Percentiles rank a stretch among this genome's conserved stretches.
Conservation (phyloP, 2,113 vertebrate species). For the Urocitellus parryii region DNA sequence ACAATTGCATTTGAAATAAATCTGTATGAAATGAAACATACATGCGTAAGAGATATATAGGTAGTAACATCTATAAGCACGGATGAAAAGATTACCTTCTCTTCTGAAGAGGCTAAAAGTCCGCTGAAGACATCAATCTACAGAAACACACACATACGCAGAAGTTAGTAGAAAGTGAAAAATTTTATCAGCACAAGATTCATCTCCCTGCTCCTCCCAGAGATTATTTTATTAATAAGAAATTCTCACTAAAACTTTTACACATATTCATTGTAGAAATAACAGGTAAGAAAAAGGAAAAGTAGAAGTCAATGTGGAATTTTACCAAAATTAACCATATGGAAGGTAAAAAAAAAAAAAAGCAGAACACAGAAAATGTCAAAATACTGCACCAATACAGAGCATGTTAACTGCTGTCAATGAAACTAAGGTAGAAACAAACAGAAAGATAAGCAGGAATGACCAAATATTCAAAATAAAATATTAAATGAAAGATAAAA, state of each 20-base stretch:
- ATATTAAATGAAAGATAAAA: background rate
- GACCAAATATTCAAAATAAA: background rate
- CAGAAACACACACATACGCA: background rate
- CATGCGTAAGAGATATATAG: background rate
- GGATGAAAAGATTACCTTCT: background rate
- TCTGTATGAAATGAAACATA: background rate
- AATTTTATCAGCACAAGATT: background rate
- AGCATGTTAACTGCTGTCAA: background rate
- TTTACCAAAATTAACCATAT: background rate
- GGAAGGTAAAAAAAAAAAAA: background rate
- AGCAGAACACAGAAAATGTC: background rate
- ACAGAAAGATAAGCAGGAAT: background rate
- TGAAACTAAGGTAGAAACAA: constrained; percentile 26
- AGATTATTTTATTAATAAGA: background rate
- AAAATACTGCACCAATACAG: background rate
- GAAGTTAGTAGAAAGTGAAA: background rate
- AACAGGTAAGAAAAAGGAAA: background rate
- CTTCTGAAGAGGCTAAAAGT: background rate
- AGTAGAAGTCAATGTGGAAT: background rate
- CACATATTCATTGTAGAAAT: background rate
- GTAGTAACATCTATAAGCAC: background rate
- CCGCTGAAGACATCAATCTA: background rate
- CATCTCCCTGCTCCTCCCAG: background rate
- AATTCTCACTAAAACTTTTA: background rate
- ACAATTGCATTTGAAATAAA: background rate